These are phyloP conservation scores for Pimephales promelas DNA, from an alignment of 2,113 vertebrate genomes.

Conservation along the genomic window DNA sequence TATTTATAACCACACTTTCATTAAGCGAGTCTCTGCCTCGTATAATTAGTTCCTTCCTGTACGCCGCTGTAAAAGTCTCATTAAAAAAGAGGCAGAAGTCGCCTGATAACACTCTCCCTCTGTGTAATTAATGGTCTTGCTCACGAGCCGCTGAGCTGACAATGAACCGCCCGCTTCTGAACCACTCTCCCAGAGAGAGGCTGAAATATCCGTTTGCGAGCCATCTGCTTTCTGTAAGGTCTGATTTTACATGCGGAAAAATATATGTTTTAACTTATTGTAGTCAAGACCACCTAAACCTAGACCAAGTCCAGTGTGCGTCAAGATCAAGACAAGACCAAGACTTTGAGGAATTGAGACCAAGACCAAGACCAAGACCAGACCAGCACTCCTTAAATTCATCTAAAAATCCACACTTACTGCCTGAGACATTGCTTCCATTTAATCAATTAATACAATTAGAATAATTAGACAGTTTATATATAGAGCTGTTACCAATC, in stretches of 20 bases:
- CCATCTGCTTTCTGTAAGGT: slow-evolving; percentile 48
- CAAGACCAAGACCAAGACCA: too few relatives aligned
- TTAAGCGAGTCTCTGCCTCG: slow-evolving; percentile 29
- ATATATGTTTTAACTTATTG: background rate
- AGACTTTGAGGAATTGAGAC: too few relatives aligned
- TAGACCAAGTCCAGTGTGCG: too few relatives aligned
- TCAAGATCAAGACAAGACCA: too few relatives aligned
- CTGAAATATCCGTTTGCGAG: slow-evolving; percentile 19
- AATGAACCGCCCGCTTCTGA: slow-evolving; percentile 41
- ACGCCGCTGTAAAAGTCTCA: slow-evolving; percentile 44
- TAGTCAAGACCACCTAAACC: too few relatives aligned
- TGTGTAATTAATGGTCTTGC: slow-evolving; percentile 52
- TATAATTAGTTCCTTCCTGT: slow-evolving; percentile 50
- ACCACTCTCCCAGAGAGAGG: background rate
- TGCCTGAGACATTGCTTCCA: too few relatives aligned
- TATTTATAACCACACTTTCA: slow-evolving; percentile 34
- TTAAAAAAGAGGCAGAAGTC: slow-evolving; percentile 50
- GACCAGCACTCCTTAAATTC: too few relatives aligned
- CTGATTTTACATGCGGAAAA: background rate
- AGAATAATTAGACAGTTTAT: too few relatives aligned
- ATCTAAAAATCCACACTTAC: too few relatives aligned
- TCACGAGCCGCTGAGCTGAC: slow-evolving; percentile 49
- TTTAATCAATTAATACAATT: too few relatives aligned
- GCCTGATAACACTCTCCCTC: slow-evolving; percentile 49
- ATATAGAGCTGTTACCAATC: too few relatives aligned